Conservation (phyloP, 2,888 invertebrate genomes). For the Eupithecia tripunctaria region DNA sequence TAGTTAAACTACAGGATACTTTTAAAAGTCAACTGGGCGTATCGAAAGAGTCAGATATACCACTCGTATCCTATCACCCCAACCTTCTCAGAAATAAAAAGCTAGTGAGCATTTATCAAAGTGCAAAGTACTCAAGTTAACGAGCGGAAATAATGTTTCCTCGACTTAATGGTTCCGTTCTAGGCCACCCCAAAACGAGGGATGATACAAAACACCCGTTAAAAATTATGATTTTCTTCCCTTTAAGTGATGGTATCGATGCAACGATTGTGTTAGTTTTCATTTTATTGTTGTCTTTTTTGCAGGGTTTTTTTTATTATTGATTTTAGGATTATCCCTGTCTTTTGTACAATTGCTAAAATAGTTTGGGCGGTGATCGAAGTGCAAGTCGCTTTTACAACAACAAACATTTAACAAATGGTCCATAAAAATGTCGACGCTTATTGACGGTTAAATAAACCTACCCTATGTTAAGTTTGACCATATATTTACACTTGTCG, state of each 20-base stretch:
- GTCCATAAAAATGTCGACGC: background rate
- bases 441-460: too few species aligned
- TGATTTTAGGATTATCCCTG: background rate
- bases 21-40: conserved; percentile 23
- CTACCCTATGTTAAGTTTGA: too few species aligned
- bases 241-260: conserved; percentile 46
- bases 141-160: conserved; percentile 82
- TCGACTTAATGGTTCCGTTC: conserved; percentile 76
- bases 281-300: conserved; percentile 10
- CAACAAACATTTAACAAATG: background rate
- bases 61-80: conserved; percentile 49
- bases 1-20: conserved; percentile 13
- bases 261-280: conserved; percentile 23
- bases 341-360: background rate
- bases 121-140: conserved; percentile 77
- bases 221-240: conserved; percentile 63
- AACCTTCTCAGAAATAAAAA: conserved; percentile 62
- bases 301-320: background rate
- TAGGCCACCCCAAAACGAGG: conserved; percentile 56
- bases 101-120: conserved; percentile 79
- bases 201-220: conserved; percentile 66
- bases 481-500: too few species aligned
- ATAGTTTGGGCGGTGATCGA: too few species aligned
- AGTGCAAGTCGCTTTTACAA: background rate
- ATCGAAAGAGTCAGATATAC: conserved; percentile 33